Conservation (phyloP, 2,888 invertebrate genomes). For the Oxystoma pomonae region DNA sequence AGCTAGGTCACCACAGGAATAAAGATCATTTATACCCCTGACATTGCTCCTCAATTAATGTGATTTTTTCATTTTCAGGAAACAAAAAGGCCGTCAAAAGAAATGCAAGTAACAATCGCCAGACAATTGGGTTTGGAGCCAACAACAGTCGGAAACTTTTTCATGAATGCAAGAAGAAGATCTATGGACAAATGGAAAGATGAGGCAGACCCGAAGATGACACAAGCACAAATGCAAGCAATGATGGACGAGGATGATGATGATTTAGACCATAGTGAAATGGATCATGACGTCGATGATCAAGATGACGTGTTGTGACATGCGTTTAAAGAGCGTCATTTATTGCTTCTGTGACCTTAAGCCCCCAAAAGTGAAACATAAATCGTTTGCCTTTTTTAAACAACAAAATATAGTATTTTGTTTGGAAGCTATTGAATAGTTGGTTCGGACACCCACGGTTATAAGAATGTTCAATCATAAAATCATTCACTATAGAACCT, state of each 20-base stretch:
- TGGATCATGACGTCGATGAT: slow-evolving; percentile 54
- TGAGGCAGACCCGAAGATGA: slow-evolving; percentile 71
- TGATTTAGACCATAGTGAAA: slow-evolving; percentile 45
- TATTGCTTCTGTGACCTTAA: slow-evolving; percentile 49
- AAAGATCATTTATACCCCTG: too few species aligned
- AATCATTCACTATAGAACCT: too few species aligned
- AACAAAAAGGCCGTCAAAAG: slow-evolving; percentile 98
- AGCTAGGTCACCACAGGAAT: too few species aligned
- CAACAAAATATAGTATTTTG: too few species aligned
- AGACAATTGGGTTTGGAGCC: slow-evolving; percentile 95
- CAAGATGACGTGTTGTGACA: slow-evolving; percentile 57
- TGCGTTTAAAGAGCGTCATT: slow-evolving; percentile 49
- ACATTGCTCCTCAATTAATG: too few species aligned
- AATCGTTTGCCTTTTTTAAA: too few species aligned
- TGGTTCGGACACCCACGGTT: too few species aligned
- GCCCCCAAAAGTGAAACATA: slow-evolving; percentile 20
- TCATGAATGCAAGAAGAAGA: slow-evolving; percentile 99
- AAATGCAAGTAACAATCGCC: slow-evolving; percentile 99
- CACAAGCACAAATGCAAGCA: slow-evolving; percentile 44
- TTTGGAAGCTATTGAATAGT: too few species aligned
- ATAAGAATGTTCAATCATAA: too few species aligned
- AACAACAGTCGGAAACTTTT: slow-evolving; percentile 98
- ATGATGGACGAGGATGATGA: slow-evolving; percentile 48
- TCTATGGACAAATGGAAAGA: slow-evolving; percentile 99
- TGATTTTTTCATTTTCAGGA: too few species aligned